These are phyloP conservation scores for Centropyge bicolor DNA, from an alignment of 2,797 vertebrate species.

Conservation along the genomic window DNA sequence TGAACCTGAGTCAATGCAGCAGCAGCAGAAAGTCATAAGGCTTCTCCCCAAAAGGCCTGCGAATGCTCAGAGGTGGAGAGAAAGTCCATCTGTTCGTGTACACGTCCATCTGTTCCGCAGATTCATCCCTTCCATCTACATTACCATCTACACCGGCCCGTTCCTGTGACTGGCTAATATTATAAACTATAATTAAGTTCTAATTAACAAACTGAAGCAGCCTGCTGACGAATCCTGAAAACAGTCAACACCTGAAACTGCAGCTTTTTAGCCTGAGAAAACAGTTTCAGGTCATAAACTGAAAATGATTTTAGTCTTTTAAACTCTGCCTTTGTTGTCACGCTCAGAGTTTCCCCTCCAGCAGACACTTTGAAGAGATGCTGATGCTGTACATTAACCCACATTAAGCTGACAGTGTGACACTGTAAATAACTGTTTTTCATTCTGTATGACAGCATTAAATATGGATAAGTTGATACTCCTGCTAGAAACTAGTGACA, in stretches of 20 bases:
- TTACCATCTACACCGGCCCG: conserved; percentile 47
- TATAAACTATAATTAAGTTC: conserved; percentile 18
- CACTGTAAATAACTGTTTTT: conserved; percentile 23
- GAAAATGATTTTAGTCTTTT: background rate
- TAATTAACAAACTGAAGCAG: conserved; percentile 16
- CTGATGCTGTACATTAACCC: conserved; percentile 12
- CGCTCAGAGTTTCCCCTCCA: background rate
- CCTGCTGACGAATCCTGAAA: conserved; percentile 5
- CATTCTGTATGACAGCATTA: background rate
- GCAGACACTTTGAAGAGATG: conserved; percentile 4
- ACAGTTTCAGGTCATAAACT: background rate
- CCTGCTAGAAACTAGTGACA: background rate
- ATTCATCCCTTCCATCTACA: conserved; percentile 61
- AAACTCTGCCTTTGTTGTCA: background rate
- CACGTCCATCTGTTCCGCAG: conserved; percentile 71
- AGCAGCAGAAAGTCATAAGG: conserved; percentile 47
- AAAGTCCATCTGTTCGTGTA: conserved; percentile 72
- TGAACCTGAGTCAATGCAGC: conserved; percentile 38
- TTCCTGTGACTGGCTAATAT: conserved; percentile 16
- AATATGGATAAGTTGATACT: background rate
- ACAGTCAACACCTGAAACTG: background rate
- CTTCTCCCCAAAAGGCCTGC: conserved; percentile 54
- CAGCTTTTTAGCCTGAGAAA: background rate
- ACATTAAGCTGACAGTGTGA: background rate
- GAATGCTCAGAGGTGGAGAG: conserved; percentile 69